Conservation (phyloP, 1,140 invertebrate genomes). For the Ganaspis sp. region DNA sequence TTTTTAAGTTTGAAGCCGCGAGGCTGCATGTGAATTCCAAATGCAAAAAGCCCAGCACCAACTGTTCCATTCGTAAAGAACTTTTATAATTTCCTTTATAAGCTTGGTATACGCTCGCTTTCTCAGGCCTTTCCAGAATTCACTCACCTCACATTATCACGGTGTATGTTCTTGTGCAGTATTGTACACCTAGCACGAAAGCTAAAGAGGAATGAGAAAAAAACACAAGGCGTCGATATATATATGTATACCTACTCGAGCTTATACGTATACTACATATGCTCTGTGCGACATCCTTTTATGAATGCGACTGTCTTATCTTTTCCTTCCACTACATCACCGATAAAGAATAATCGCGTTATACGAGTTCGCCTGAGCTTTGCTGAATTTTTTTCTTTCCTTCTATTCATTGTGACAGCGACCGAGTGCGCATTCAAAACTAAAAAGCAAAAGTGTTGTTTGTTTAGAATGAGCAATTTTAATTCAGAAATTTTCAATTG, state of each 20-base stretch:
- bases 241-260: neutral
- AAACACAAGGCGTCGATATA: constrained; percentile 26
- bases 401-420: constrained; percentile 34
- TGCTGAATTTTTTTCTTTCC: constrained; percentile 55
- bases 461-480: neutral
- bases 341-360: neutral
- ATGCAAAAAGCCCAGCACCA: neutral
- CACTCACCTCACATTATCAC: neutral
- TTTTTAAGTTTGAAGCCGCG: neutral
- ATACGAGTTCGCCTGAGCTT: constrained; percentile 66
- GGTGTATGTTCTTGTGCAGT: constrained; percentile 3
- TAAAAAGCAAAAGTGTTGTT: neutral
- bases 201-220: constrained; percentile 20
- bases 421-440: constrained; percentile 39
- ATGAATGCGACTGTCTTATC: neutral
- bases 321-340: neutral
- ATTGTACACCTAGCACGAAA: constrained; percentile 24
- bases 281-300: neutral
- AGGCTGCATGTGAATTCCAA: constrained; percentile 25
- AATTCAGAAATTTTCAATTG: neutral
- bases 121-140: constrained; percentile 17
- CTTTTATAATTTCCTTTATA: constrained; percentile 1
- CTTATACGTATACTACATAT: neutral
- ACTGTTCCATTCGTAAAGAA: neutral
- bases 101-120: constrained; percentile 16